A percentile compares a stretch with the other conserved stretches of the same genome.
Conservation (phyloP, 2,113 vertebrate genomes). For the Pterocles gutturalis region DNA sequence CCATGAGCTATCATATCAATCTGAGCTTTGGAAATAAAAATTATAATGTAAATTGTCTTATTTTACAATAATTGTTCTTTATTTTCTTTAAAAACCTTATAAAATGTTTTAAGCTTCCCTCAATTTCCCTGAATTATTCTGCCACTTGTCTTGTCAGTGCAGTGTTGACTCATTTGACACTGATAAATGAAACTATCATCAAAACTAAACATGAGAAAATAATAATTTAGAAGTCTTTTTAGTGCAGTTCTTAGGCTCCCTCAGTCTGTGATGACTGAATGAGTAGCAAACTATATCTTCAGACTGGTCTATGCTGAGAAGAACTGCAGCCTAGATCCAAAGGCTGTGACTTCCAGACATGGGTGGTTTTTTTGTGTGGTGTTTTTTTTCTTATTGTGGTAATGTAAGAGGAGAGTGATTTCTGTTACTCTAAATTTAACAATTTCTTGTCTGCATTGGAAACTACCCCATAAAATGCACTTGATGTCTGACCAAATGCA, state of each 20-base stretch:
- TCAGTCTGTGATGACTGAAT: not conserved
- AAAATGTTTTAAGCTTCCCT: not conserved
- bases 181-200: not conserved
- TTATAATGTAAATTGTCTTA: not conserved
- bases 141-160: not conserved
- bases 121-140: not conserved
- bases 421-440: not conserved
- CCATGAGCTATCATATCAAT: not conserved
- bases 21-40: conserved; percentile 52
- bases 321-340: not conserved
- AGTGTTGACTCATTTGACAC: not conserved
- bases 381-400: not conserved
- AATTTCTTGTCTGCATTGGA: not conserved
- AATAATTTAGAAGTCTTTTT: not conserved
- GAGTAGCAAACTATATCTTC: not conserved
- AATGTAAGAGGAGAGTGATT: not conserved
- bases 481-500: not conserved
- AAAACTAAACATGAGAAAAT: not conserved
- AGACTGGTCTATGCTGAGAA: not conserved
- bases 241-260: not conserved
- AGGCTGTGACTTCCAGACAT: not conserved
- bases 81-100: not conserved
- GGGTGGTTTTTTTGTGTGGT: not conserved
- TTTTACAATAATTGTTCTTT: not conserved
- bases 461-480: not conserved